Percentiles rank a stretch among this genome's conserved stretches.
These are phyloP conservation scores for Lycodopsis pacificus DNA, from an alignment of 2,797 vertebrate species.

Conservation along the genomic window DNA sequence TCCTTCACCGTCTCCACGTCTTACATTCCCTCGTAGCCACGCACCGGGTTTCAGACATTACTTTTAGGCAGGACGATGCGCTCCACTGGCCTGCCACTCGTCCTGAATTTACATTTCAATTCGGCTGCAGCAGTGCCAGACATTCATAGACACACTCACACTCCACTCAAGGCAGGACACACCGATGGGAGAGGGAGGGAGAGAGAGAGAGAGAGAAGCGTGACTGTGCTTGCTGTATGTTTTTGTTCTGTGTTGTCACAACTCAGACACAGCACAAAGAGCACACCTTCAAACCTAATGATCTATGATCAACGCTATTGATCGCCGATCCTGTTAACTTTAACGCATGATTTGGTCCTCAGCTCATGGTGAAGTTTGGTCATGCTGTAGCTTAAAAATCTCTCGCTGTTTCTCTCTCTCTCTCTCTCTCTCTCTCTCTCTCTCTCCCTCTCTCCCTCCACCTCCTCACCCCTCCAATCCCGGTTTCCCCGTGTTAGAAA, in stretches of 20 bases:
- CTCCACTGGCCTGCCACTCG: conserved; percentile 33
- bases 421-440: conserved; percentile 67
- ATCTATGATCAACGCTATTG: conserved; percentile 44
- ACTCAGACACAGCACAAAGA: conserved; percentile 82
- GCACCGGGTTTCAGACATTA: conserved; percentile 22
- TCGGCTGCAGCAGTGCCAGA: conserved; percentile 45
- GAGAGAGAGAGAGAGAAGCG: conserved; percentile 75
- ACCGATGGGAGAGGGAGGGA: conserved; percentile 46
- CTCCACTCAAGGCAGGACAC: conserved; percentile 58
- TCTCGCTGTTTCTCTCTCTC: conserved; percentile 78
- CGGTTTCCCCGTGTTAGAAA: conserved; percentile 75
- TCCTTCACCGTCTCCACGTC: conserved; percentile 15
- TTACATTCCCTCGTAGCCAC: conserved; percentile 29
- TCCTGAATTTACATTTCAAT: conserved; percentile 43
- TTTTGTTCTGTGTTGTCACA: conserved; percentile 80
- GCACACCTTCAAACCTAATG: conserved; percentile 71
- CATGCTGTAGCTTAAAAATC: conserved; percentile 80
- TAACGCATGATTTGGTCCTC: conserved; percentile 75
- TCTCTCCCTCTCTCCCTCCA: conserved; percentile 57
- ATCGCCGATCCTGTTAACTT: conserved; percentile 47
- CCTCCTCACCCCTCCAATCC: conserved; percentile 54
- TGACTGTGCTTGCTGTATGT: conserved; percentile 83
- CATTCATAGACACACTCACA: conserved; percentile 51
- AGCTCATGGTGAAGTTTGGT: conserved; percentile 72
- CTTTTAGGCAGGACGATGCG: conserved; percentile 31